Percentiles rank a stretch among this genome's conserved stretches.
These are phyloP conservation scores for Drosophila austrosaltans DNA, from an alignment of 2,888 invertebrate genomes.

Conservation along the genomic window DNA sequence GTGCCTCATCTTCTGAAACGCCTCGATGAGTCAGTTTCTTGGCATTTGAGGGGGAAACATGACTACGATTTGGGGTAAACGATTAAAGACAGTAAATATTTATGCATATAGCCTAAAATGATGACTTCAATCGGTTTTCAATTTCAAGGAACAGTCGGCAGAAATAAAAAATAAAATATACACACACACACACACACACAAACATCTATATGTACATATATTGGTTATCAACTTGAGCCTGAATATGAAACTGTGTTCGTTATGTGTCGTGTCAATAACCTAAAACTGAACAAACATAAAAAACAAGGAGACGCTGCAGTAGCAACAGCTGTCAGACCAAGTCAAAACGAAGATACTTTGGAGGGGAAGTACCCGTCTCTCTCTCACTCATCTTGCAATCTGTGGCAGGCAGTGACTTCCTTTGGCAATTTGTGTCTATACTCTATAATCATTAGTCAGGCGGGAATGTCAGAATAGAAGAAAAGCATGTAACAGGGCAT, in stretches of 20 bases:
- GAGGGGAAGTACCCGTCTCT: neutral
- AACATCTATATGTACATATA: too few species aligned
- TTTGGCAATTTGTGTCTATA: neutral
- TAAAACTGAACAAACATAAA: slow-evolving; percentile 3
- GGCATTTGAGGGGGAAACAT: neutral
- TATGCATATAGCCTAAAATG: neutral
- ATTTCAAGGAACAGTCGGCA: neutral
- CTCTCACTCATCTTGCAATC: neutral
- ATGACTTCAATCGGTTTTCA: neutral
- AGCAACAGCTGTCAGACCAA: slow-evolving; percentile 7
- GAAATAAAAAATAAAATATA: neutral
- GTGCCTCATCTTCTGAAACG: neutral
- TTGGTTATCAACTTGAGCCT: neutral
- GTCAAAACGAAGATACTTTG: neutral
- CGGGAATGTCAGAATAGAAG: neutral
- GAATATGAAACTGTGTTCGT: neutral
- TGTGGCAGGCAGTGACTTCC: neutral
- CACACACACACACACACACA: too few species aligned
- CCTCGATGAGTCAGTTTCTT: neutral
- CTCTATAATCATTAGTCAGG: neutral
- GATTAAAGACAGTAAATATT: slow-evolving; percentile 11
- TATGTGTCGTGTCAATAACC: slow-evolving; percentile 4
- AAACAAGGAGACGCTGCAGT: neutral
- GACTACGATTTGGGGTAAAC: neutral
- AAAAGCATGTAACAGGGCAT: too few species aligned